Percentiles rank a stretch among this genome's conserved stretches.
Evolutionary conservation across 2,797 vertebrate species (phyloP).

Genomic region (Parauchenoglanis punctatus): DNA sequence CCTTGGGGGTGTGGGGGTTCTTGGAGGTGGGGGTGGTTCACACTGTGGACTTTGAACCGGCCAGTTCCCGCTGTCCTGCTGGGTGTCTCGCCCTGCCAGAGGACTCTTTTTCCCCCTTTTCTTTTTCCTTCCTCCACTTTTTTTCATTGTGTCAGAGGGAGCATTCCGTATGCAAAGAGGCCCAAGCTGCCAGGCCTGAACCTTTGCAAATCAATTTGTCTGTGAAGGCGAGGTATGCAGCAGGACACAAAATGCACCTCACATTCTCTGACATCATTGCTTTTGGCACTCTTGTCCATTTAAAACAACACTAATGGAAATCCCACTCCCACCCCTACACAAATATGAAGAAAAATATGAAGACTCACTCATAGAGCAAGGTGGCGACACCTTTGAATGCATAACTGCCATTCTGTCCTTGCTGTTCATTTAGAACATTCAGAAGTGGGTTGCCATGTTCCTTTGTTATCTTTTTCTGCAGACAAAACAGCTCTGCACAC

Average conservation of each 20-base stretch:
- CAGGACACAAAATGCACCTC: conserved; percentile 79
- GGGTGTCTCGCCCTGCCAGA: conserved; percentile 69
- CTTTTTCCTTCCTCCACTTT: conserved; percentile 33
- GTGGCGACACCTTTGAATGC: conserved; percentile 46
- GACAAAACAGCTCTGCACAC: conserved; percentile 59
- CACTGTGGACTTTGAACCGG: conserved; percentile 88
- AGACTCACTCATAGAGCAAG: conserved; percentile 23
- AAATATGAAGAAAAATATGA: conserved; percentile 46
- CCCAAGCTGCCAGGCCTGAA: conserved; percentile 85
- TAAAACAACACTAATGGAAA: conserved; percentile 64
- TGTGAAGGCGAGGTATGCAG: conserved; percentile 86
- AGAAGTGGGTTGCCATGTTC: conserved; percentile 54
- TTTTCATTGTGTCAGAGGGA: conserved; percentile 57
- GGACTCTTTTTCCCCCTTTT: conserved; percentile 37
- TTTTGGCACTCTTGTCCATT: conserved; percentile 70
- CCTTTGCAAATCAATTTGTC: conserved; percentile 99
- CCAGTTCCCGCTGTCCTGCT: conserved; percentile 84
- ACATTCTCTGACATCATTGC: conserved; percentile 80
- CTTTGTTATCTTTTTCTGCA: conserved; percentile 56
- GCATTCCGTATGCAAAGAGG: conserved; percentile 88
- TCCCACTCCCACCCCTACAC: conserved; percentile 12
- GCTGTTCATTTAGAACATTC: conserved; percentile 50
- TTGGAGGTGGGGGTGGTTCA: conserved; percentile 59
- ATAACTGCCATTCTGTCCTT: conserved; percentile 45
- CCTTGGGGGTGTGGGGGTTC: conserved; percentile 38